Percentiles rank a stretch among this genome's conserved stretches.
These are phyloP conservation scores for Gephyroberyx darwinii DNA, from an alignment of 2,797 vertebrate species.

Conservation along the genomic window DNA sequence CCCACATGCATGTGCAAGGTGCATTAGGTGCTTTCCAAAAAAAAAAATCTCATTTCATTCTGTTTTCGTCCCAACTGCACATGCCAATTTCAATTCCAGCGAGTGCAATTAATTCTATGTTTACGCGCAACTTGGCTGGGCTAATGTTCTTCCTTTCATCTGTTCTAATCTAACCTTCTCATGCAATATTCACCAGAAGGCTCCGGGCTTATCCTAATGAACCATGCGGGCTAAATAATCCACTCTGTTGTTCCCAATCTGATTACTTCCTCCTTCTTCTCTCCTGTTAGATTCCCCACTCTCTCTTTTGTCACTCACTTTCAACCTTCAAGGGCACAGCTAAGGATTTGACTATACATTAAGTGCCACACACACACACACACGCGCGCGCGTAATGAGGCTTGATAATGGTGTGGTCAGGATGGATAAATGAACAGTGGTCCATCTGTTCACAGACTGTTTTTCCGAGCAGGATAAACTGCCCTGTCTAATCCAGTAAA, in stretches of 20 bases:
- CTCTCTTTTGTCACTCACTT: conserved; percentile 41
- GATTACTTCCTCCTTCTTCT: conserved; percentile 56
- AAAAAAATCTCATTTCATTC: conserved; percentile 45
- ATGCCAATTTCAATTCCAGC: conserved; percentile 50
- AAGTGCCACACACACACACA: neutral
- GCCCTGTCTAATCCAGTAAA: conserved; percentile 56
- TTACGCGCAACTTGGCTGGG: conserved; percentile 50
- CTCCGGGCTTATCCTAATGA: conserved; percentile 67
- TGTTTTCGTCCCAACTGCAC: conserved; percentile 30
- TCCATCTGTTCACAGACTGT: conserved; percentile 44
- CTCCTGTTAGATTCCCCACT: conserved; percentile 48
- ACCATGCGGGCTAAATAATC: conserved; percentile 64
- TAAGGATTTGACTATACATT: conserved; percentile 18
- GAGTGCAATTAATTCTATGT: conserved; percentile 59
- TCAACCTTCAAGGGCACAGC: conserved; percentile 58
- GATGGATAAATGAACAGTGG: conserved; percentile 40
- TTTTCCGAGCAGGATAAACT: conserved; percentile 43
- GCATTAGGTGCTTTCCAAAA: conserved; percentile 54
- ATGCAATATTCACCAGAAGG: conserved; percentile 62
- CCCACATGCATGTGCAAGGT: conserved; percentile 43
- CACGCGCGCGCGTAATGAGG: conserved; percentile 33
- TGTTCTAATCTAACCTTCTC: conserved; percentile 52
- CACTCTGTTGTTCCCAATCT: conserved; percentile 62
- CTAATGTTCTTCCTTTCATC: conserved; percentile 52
- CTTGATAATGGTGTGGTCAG: conserved; percentile 39